Evolutionary conservation across 2,113 vertebrate species (phyloP).

Genomic region (Oryzias melastigma): DNA sequence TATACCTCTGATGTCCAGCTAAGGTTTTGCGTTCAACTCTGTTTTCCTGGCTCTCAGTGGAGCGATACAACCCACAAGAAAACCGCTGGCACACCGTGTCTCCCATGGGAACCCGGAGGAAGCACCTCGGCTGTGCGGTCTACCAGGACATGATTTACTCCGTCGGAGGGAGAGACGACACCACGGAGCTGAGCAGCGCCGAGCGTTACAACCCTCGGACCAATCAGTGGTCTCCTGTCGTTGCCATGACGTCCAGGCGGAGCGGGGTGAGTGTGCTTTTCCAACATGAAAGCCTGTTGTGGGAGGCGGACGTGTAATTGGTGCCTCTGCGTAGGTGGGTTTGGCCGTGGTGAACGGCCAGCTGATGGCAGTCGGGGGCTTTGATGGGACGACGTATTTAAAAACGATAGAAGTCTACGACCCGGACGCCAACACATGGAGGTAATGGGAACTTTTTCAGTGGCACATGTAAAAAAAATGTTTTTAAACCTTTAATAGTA

Average conservation of each 20-base stretch:
- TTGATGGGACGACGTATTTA: constrained; percentile 97
- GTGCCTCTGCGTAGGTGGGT: constrained; percentile 82
- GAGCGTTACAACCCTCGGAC: constrained; percentile 97
- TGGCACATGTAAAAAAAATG: too few relatives aligned
- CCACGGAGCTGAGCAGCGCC: constrained; percentile 95
- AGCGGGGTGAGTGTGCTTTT: constrained; percentile 83
- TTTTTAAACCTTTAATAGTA: too few relatives aligned
- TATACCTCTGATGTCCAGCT: too few relatives aligned
- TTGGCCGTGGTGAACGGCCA: constrained; percentile 97
- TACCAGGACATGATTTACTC: constrained; percentile 99
- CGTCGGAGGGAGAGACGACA: constrained; percentile 95
- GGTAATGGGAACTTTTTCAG: constrained; percentile 73
- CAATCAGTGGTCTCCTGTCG: constrained; percentile 98
- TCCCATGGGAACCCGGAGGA: constrained; percentile 96
- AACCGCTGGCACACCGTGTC: constrained; percentile 99
- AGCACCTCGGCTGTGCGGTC: constrained; percentile 96
- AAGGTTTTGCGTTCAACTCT: too few relatives aligned
- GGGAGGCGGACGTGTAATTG: not conserved
- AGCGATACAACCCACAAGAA: constrained; percentile 97
- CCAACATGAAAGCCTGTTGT: not conserved
- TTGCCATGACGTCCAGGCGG: constrained; percentile 96
- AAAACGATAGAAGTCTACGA: constrained; percentile 99
- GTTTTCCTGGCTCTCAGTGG: constrained; percentile 77
- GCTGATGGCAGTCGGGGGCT: constrained; percentile 97
- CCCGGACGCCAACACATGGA: constrained; percentile 98